Base-by-base conservation (phyloP, 1,140 invertebrate species). In the Apocrypta bakeri region DNA sequence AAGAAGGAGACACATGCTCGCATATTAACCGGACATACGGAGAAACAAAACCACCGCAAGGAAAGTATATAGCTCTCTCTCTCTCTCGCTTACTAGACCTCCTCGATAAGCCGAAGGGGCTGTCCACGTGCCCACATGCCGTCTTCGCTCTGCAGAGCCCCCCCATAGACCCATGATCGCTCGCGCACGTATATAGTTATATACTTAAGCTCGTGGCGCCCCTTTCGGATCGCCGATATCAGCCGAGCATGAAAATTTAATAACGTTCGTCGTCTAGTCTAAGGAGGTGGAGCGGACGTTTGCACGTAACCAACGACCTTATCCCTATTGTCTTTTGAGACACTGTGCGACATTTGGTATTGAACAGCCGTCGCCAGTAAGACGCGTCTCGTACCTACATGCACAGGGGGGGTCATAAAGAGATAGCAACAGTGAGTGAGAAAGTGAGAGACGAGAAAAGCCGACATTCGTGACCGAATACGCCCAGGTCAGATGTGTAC, bases 241-340 rank as follows among this genome's bases (percentile, higher is more conserved):
- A 64, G 24, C 24, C 9, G 48, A 66, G 79, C 79, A 48, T 81
- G 71, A 81, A 74, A 64, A 74, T 74, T 81, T 81, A 81, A 81
- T 81, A 73, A 48, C 21, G 31, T 33, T 33, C 76, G 31, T n/a
- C 69, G n/a, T 72, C 69, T n/a, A 2, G 24, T 66, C 24, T 1
- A 6, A 63, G 48, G 74, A 64, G 72, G 72, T 8, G 24, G 72
- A 29, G 9, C 48, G 48, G 48, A 48, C 4, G 37, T 27, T 11
- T 25, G 63, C 25, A 21, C 56, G 48, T 24, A 64, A 76, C 74
- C 56, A 63, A 33, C 75, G 25, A 8, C 21, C 2, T 33, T 17
- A 31, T 24, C 61, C 24, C 56, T 1, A 2, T 56, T 31, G 9
- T 66, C 61, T 40, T 7, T 27, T 0, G 8, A 29, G 12, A 31